Evolutionary conservation across 2,797 vertebrate species (phyloP), one percentile per base, ranked within the genome.

Genomic region (Betta splendens): DNA sequence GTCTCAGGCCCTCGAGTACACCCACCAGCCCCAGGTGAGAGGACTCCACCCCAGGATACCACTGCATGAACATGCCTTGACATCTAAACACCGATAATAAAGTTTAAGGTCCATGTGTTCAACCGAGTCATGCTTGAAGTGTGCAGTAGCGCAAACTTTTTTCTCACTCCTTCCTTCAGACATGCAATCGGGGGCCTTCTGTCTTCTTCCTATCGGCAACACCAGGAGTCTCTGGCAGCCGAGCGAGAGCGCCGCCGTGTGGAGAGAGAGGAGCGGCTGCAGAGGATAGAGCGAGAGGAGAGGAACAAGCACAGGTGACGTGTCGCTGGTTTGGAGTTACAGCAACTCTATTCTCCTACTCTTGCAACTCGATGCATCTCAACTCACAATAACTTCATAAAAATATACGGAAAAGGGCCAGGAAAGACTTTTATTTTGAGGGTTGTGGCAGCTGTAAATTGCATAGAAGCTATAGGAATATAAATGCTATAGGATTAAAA

Each of bases 251-350:
- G 93, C 45, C 90, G 97, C 26, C 93, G 95, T 9, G 90, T 94
- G 72, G 95, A 98, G 87, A 91, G 97, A 85, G 96, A 98, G 80
- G 96, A 98, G 67, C 84, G 97, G 31, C 77, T 98, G 69, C 95
- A 94, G 87, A 89, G 91, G 79, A 98, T 98, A 72, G 96, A 98
- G 76, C 90, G 95, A 47, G 96, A 98, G 87, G 96, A 98, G 87
- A 94, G 96, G 72, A 96, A 97, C 87, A 94, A 94, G 84, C 96
- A 96, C 92, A 97, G 94, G 96, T 96, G 86, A 83, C 74, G 52
- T 28, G 10, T 15, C 0, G n/a, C n/a, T n/a, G n/a, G n/a, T n/a
- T n/a, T n/a, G n/a, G n/a, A n/a, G n/a, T n/a, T n/a, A n/a, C n/a
- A n/a, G n/a, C n/a, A n/a, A n/a, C n/a, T n/a, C n/a, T n/a, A n/a